Evolutionary conservation across 2,113 vertebrate species (phyloP).

Genomic region (Mobula hypostoma): DNA sequence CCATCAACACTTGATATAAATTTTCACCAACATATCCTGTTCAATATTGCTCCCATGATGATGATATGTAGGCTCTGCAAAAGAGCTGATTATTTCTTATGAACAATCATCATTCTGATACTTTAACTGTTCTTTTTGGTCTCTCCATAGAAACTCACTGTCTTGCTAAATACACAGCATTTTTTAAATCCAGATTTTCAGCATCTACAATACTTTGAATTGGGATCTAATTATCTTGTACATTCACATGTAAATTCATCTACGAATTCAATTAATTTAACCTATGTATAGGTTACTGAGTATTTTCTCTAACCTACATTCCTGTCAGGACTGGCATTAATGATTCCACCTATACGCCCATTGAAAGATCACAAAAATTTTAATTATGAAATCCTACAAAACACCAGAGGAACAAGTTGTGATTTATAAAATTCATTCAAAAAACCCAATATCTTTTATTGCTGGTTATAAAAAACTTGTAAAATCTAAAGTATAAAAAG

Average conservation of each 20-base stretch:
- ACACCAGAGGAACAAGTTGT: background rate
- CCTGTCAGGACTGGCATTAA: background rate
- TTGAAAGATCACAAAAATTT: background rate
- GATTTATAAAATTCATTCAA: background rate
- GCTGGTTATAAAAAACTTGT: background rate
- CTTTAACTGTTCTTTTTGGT: background rate
- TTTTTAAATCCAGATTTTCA: too few relatives aligned
- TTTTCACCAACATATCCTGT: background rate
- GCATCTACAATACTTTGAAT: too few relatives aligned
- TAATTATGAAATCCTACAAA: background rate
- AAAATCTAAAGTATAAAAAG: background rate
- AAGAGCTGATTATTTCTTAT: background rate
- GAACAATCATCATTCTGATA: too few relatives aligned
- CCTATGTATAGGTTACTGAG: background rate
- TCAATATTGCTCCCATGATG: background rate
- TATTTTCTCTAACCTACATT: background rate
- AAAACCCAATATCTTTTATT: background rate
- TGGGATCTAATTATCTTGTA: background rate
- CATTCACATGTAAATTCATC: background rate
- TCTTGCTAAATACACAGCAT: too few relatives aligned
- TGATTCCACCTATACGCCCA: background rate
- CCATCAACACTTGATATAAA: background rate
- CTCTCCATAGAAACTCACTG: background rate
- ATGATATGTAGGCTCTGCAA: background rate
- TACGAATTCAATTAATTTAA: background rate